Conservation (phyloP, 2,888 invertebrate species). For the Philopedon plagiatum region DNA sequence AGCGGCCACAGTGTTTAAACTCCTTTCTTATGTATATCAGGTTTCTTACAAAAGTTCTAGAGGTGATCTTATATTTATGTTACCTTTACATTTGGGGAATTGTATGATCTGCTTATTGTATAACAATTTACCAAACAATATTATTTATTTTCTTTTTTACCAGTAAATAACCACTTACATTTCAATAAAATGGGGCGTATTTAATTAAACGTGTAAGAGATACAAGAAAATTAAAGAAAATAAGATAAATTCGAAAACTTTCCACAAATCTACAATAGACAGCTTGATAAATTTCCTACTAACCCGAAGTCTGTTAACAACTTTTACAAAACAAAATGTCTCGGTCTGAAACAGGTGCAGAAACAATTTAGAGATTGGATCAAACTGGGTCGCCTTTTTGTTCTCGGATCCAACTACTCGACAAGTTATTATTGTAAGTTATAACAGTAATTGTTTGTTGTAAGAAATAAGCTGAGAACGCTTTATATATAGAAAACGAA, state of each 20-base stretch:
- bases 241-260: not conserved
- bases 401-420: constrained; percentile 11
- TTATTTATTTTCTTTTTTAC: too few species aligned
- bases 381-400: constrained; percentile 11
- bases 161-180: too few species aligned
- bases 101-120: too few species aligned
- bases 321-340: constrained; percentile 6
- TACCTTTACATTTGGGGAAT: too few species aligned
- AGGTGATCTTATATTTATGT: too few species aligned
- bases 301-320: constrained; percentile 1
- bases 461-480: not conserved
- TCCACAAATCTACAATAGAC: not conserved
- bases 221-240: not conserved
- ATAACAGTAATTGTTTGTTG: not conserved
- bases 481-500: not conserved
- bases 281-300: constrained; percentile 4
- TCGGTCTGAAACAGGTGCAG: constrained; percentile 10
- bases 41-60: too few species aligned
- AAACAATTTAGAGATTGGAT: constrained; percentile 17
- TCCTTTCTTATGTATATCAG: too few species aligned
- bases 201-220: too few species aligned
- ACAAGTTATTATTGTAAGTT: constrained; percentile 13
- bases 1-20: too few species aligned
- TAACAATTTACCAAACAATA: too few species aligned
- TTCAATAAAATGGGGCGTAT: too few species aligned